These are phyloP conservation scores for Philypnodon macrostomus DNA, from an alignment of 2,797 vertebrate species.

Conservation along the genomic window DNA sequence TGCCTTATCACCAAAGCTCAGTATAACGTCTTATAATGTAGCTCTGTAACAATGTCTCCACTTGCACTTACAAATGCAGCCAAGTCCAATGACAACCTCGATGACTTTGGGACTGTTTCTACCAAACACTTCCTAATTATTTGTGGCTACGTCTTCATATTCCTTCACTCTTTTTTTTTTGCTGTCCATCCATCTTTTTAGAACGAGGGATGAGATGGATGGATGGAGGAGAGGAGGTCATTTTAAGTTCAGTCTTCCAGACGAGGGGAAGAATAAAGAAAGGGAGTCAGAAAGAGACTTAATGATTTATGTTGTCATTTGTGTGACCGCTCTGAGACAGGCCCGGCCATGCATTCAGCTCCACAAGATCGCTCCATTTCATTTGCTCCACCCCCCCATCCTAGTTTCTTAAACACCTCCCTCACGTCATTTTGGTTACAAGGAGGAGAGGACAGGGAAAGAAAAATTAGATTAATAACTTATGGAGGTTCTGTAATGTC, in stretches of 20 bases:
- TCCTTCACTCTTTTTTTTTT: background rate
- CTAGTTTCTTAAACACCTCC: conserved; percentile 12
- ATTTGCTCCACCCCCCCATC: conserved; percentile 25
- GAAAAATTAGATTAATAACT: conserved; percentile 20
- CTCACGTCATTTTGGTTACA: background rate
- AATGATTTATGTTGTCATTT: conserved; percentile 60
- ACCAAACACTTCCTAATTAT: conserved; percentile 7
- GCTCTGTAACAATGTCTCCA: background rate
- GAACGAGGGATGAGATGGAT: conserved; percentile 24
- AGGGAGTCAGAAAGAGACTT: conserved; percentile 42
- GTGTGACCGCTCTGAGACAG: conserved; percentile 42
- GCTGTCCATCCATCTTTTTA: conserved; percentile 25
- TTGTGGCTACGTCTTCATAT: background rate
- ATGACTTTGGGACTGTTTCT: conserved; percentile 12
- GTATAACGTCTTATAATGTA: background rate
- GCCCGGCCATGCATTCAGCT: conserved; percentile 48
- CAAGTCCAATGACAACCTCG: background rate
- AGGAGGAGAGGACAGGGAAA: conserved; percentile 8
- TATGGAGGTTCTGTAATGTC: conserved; percentile 4
- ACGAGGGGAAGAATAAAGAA: conserved; percentile 52
- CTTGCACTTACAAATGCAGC: conserved; percentile 1
- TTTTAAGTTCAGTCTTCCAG: conserved; percentile 46
- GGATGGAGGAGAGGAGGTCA: conserved; percentile 37
- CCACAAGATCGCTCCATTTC: conserved; percentile 47
- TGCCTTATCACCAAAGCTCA: conserved; percentile 3